phyloP scores from a whole-genome alignment of 1,140 invertebrate species.

The Pristionchus pacificus region DNA sequence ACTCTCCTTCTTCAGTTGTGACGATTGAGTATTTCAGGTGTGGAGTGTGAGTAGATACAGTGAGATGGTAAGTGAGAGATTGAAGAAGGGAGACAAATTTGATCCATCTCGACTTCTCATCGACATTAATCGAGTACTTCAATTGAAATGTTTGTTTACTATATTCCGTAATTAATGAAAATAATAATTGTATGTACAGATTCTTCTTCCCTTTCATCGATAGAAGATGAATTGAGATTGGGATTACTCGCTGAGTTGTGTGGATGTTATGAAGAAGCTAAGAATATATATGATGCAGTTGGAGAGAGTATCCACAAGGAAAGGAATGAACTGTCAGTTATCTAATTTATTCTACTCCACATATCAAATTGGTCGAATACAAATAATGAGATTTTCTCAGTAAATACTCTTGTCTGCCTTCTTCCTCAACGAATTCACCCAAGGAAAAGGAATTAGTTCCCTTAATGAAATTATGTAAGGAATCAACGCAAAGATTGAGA shows the following conservation, averaged over 20 bases:
- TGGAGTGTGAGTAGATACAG: neutral
- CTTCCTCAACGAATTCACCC: too few relatives aligned
- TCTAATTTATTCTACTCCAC: too few relatives aligned
- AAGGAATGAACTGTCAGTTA: neutral
- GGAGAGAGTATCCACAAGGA: neutral
- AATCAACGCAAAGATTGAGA: neutral
- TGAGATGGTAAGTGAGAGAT: neutral
- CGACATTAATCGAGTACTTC: neutral
- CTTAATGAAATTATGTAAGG: neutral
- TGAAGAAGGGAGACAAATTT: neutral
- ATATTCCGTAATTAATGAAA: neutral
- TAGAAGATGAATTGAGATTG: too few relatives aligned
- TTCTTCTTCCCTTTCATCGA: neutral
- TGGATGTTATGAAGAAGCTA: neutral
- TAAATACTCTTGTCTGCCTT: too few relatives aligned
- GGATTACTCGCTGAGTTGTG: neutral
- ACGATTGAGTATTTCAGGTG: too few relatives aligned
- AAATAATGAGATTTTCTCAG: too few relatives aligned
- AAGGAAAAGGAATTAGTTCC: too few relatives aligned
- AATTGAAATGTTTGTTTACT: neutral
- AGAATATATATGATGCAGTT: neutral
- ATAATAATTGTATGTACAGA: neutral
- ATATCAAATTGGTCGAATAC: too few relatives aligned
- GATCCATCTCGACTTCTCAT: neutral
- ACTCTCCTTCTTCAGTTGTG: too few relatives aligned